Base-by-base conservation (phyloP, 64 coral and sea anemone species). In the Dendronephthya gigantea region DNA sequence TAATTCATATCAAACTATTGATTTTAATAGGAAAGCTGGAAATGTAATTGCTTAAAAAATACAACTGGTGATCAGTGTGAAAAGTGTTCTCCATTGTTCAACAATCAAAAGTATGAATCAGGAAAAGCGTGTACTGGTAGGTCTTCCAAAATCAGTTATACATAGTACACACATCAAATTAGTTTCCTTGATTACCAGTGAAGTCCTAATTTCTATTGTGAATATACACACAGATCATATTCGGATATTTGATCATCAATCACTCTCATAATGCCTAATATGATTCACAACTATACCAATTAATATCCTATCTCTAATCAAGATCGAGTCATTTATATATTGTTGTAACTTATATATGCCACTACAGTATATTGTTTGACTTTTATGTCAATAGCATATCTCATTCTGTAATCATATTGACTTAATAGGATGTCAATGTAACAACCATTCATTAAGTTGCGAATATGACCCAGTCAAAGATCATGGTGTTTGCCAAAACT, bases 21-120 rank as follows among this genome's bases (percentile, higher is more conserved):
- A 81, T 25, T 83, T 89, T 68, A n/a, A 6, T 68, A 98, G 95
- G 49, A 90, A 50, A 40, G 69, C 29, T 68, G 89, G 33, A 91
- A 88, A 12, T 98, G 95, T 82, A 33, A 90, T 51, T 98, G 95
- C 89, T 82, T 91, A 37, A 93, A 90, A 36, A 98, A 98, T 39
- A 98, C 95, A 29, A 84, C 76, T 65, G 84, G 89, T 27, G 72
- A 74, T 9, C 82, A 98, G 55, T 98, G 95, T 88, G 88, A 93
- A 34, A 48, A 83, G 75, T 98, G 95, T 43, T 66, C 90, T 23
- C 90, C 95, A 35, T 82, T 98, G 0, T 98, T 89, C 58, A 98
- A 98, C 58, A 98, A 93, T 85, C 87, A 69, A 85, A 79, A 90
- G n/a, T 98, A 93, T 82, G 16, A 82, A 27, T 68, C 88, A 37